phyloP scores from a whole-genome alignment of 2,888 invertebrate species.

The Cactoblastis cactorum region DNA sequence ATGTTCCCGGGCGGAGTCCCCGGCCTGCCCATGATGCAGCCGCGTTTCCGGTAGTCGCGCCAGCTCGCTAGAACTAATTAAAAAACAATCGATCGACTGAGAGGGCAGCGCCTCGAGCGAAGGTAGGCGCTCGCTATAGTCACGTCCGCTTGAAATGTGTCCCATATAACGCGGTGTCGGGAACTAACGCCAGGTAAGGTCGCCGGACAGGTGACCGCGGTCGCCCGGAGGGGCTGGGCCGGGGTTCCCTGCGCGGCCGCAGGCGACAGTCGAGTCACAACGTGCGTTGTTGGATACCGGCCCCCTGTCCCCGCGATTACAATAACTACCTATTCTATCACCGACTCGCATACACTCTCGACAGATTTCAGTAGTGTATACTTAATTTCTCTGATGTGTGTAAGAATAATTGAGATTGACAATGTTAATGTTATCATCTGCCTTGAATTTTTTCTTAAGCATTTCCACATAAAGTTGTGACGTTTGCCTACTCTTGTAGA shows the following conservation, averaged over 20 bases:
- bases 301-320: constrained; percentile 62
- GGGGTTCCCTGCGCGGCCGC: constrained; percentile 77
- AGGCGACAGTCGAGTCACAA: constrained; percentile 71
- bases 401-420: constrained; percentile 47
- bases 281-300: constrained; percentile 77
- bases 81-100: no score
- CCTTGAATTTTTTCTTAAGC: constrained; percentile 72
- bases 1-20: constrained; percentile 68
- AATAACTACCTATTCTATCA: constrained; percentile 28
- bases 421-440: constrained; percentile 59
- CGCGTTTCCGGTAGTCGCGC: constrained; percentile 89
- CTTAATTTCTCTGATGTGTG: constrained; percentile 53
- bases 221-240: constrained; percentile 65
- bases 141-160: constrained; percentile 46
- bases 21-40: constrained; percentile 86
- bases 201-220: constrained; percentile 49
- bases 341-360: constrained; percentile 40
- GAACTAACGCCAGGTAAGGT: constrained; percentile 33
- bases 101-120: constrained; percentile 21
- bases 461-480: constrained; percentile 75
- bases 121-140: constrained; percentile 44
- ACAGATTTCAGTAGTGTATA: constrained; percentile 36
- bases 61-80: neutral
- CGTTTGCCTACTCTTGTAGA: constrained; percentile 78
- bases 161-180: constrained; percentile 42